A percentile compares a stretch with the other conserved stretches of the same genome.
phyloP scores from a whole-genome alignment of 2,888 invertebrate genomes.

The Drosophila fulvimacula region DNA sequence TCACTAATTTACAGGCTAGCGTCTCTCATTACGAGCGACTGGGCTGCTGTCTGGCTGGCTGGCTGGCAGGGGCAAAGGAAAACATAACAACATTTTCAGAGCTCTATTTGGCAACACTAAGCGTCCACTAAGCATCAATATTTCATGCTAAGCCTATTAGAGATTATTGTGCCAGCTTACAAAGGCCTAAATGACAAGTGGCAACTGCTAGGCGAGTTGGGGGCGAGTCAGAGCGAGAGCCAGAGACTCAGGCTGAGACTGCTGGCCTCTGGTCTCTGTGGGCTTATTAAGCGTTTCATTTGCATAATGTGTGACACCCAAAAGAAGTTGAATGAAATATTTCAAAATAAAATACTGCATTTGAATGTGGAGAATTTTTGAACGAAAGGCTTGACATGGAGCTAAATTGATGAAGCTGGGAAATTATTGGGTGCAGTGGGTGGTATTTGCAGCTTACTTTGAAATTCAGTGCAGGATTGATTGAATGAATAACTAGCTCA shows the following conservation, averaged over 20 bases:
- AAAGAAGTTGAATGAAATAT: slow-evolving; percentile 33
- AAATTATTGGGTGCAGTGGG: neutral
- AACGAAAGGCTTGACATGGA: neutral
- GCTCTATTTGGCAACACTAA: slow-evolving; percentile 70
- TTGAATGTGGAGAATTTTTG: neutral
- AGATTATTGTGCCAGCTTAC: slow-evolving; percentile 76
- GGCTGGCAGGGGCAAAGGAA: slow-evolving; percentile 1
- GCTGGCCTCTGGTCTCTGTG: slow-evolving; percentile 6
- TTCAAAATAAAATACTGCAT: neutral
- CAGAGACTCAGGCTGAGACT: neutral
- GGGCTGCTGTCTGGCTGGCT: too few species aligned
- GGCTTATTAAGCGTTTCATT: slow-evolving; percentile 53
- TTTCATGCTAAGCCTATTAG: slow-evolving; percentile 77
- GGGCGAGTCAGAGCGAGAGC: neutral
- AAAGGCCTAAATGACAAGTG: slow-evolving; percentile 70
- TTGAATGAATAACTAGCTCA: too few species aligned
- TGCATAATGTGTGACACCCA: slow-evolving; percentile 58
- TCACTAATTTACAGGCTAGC: slow-evolving; percentile 65
- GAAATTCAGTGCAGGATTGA: neutral
- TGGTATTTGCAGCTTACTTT: neutral
- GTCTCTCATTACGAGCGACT: slow-evolving; percentile 60
- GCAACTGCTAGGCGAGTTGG: slow-evolving; percentile 20
- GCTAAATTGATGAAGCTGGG: neutral
- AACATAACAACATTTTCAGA: slow-evolving; percentile 49
- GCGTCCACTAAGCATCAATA: slow-evolving; percentile 76